Base-by-base conservation (phyloP, 2,797 vertebrate genomes). In the Brachyrhaphis roseni region DNA sequence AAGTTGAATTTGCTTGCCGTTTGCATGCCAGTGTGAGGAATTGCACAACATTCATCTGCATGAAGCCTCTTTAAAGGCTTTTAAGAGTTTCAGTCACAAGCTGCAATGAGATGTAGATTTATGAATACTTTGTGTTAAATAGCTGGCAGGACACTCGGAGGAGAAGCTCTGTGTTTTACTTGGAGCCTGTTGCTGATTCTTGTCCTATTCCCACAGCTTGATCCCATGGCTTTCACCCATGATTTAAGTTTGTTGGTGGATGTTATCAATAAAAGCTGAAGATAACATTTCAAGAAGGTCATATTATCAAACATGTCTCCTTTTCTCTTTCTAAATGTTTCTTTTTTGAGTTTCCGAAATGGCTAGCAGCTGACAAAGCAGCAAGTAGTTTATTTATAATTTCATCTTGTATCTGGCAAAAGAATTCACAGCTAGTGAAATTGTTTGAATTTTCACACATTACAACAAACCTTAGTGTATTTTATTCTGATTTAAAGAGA, bases 41-140 rank as follows among this genome's bases (percentile, higher is more conserved):
- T 82, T 88, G 81, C 79, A 47, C 59, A 80, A 82, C 82, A 86
- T 34, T 7, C 51, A 74, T 2, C 72, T 62, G 72, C 79, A 57
- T 82, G 76, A 86, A 76, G 89, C 74, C 34, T 20, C 41, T 51
- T 55, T 34, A 75, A 55, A 86, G 84, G 46, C 83, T 88, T 53
- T 23, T 62, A 43, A 0, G 59, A 80, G 86, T 91, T 84, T 86
- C 84, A 31, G 81, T 80, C 78, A 10, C 64, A 66, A 68, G 84
- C 85, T 75, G 72, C 76, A 88, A 91, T 91, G 31, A 68, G 84
- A 94, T 94, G 90, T 86, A 91, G 83, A 94, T 92, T 84, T 88
- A 91, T 92, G 92, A 92, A 93, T 94, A 81, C 77, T 92, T 91
- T 78, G 79, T 46, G 77, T 73, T 78, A 76, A 86, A 84, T 78